Conservation (phyloP, 2,113 vertebrate genomes). For the Actenoides lindsayi region DNA sequence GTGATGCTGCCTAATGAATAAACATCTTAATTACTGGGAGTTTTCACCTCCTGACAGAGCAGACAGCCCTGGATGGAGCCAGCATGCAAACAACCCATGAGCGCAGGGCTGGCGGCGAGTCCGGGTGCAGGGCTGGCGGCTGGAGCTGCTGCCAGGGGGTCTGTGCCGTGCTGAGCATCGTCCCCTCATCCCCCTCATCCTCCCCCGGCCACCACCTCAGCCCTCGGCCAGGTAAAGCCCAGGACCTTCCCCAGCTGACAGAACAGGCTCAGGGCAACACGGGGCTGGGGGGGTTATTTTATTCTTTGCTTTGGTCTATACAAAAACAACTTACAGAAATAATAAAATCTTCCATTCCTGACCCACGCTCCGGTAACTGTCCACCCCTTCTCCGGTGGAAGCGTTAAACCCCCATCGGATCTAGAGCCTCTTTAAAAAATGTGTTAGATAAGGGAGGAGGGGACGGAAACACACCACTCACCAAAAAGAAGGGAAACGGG, state of each 20-base stretch:
- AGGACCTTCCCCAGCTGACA: background rate
- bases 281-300: slow-evolving; percentile 72
- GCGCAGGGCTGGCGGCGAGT: background rate
- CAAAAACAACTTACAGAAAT: slow-evolving; percentile 79
- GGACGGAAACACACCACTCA: slow-evolving; percentile 73
- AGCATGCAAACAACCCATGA: background rate
- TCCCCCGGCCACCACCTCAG: background rate
- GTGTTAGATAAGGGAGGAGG: slow-evolving; percentile 23
- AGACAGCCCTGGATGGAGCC: background rate
- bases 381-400: slow-evolving; percentile 9
- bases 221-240: background rate
- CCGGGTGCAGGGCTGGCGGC: rapidly evolving
- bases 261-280: slow-evolving; percentile 11
- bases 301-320: slow-evolving; percentile 84
- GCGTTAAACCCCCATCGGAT: background rate
- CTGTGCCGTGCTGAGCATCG: background rate
- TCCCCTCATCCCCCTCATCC: background rate
- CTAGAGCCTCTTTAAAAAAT: background rate
- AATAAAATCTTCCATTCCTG: slow-evolving; percentile 73
- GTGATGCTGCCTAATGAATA: background rate
- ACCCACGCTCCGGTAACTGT: slow-evolving; percentile 54
- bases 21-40: background rate
- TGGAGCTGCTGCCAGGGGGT: background rate
- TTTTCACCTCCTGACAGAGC: background rate
- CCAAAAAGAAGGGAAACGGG: slow-evolving; percentile 49